Percentiles rank a stretch among this genome's conserved stretches.
phyloP scores from a whole-genome alignment of 2,888 invertebrate genomes.

The Agonum fuliginosum region DNA sequence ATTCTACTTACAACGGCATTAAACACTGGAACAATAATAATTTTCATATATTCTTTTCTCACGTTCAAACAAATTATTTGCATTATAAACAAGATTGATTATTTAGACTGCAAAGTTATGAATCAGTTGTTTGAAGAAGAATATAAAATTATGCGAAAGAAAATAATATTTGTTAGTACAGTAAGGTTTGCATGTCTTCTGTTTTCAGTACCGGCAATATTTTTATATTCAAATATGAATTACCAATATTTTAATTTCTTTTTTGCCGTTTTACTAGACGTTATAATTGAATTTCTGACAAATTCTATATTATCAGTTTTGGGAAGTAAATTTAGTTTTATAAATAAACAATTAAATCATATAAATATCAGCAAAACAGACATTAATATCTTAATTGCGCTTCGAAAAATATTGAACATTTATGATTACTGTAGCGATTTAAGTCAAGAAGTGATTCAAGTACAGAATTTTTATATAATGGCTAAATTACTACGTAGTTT shows the following conservation, averaged over 20 bases:
- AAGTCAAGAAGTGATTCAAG: neutral
- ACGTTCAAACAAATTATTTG: neutral
- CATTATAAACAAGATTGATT: neutral
- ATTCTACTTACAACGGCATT: too few relatives aligned
- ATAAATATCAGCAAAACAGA: neutral
- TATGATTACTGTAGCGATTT: neutral
- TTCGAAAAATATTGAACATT: neutral
- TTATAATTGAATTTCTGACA: neutral
- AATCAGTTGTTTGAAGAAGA: neutral
- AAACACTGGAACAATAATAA: too few relatives aligned
- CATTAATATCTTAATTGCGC: too few relatives aligned
- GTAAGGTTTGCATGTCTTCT: neutral
- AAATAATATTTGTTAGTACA: neutral
- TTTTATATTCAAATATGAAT: neutral
- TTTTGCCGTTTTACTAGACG: neutral
- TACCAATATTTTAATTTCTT: neutral
- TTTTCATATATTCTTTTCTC: too few relatives aligned
- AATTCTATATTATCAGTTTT: neutral
- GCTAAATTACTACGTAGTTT: neutral
- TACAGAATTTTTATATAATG: neutral
- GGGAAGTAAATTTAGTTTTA: neutral
- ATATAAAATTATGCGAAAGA: neutral
- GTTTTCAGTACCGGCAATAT: neutral
- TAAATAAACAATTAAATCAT: conserved; percentile 3
- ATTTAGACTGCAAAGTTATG: neutral